These are phyloP conservation scores for Aythya baeri DNA, from an alignment of 2,113 vertebrate genomes.

Conservation along the genomic window DNA sequence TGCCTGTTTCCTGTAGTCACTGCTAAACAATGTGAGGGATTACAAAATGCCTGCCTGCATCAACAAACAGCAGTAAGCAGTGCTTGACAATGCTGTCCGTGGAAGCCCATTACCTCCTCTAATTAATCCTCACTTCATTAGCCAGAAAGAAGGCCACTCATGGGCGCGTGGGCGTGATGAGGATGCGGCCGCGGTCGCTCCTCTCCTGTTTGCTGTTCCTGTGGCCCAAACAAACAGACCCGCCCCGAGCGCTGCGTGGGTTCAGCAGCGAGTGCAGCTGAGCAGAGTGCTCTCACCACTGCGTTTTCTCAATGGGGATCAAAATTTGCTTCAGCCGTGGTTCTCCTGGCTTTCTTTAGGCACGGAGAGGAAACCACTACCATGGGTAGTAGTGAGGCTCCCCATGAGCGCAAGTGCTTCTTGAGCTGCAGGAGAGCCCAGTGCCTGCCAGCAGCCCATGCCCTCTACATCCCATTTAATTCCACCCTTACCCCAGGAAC, in stretches of 20 bases:
- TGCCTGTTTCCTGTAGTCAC: not conserved
- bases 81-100: not conserved
- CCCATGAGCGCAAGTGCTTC: not conserved
- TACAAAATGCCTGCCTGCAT: not conserved
- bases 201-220: not conserved
- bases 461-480: not conserved
- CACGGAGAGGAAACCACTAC: not conserved
- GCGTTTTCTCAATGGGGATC: not conserved
- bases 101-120: constrained; percentile 29
- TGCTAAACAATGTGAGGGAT: not conserved
- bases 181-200: not conserved
- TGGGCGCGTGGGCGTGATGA: constrained; percentile 5
- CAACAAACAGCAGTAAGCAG: not conserved
- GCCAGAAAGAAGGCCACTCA: constrained; percentile 19
- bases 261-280: not conserved
- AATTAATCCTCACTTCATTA: constrained; percentile 52
- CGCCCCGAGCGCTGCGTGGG: not conserved
- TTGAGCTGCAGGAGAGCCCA: not conserved
- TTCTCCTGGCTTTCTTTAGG: not conserved
- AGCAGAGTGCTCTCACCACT: not conserved
- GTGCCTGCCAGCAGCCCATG: not conserved
- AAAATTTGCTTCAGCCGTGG: not conserved
- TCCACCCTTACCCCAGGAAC: not conserved
- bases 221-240: constrained; percentile 22
- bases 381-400: not conserved